Conservation (phyloP, 2,113 vertebrate genomes). For the Menidia beryllina region DNA sequence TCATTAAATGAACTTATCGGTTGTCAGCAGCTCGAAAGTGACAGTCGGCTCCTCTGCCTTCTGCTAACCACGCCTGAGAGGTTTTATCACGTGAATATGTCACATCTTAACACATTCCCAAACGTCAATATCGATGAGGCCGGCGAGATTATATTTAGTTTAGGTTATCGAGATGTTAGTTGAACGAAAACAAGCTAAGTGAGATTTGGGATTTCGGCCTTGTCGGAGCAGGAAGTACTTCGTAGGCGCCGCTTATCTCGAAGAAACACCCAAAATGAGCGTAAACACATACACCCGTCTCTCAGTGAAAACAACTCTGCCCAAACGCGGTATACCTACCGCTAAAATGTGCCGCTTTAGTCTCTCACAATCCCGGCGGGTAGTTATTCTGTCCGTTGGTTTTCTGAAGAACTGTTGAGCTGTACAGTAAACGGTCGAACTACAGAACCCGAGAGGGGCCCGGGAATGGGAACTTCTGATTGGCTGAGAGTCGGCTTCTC, state of each 20-base stretch:
- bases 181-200: slow-evolving; percentile 41
- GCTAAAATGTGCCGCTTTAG: slow-evolving; percentile 17
- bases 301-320: background rate
- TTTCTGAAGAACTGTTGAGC: slow-evolving; percentile 65
- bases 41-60: background rate
- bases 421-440: slow-evolving; percentile 47
- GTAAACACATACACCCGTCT: background rate
- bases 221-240: slow-evolving; percentile 83
- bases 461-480: slow-evolving; percentile 77
- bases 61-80: background rate
- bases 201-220: slow-evolving; percentile 73
- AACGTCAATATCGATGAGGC: background rate
- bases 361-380: slow-evolving; percentile 4
- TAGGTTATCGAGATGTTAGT: too few species aligned
- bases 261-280: slow-evolving; percentile 34
- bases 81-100: background rate
- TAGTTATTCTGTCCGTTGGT: slow-evolving; percentile 44
- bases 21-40: background rate
- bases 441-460: slow-evolving; percentile 18
- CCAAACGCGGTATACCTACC: slow-evolving; percentile 50
- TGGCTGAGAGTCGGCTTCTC: slow-evolving; percentile 45
- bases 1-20: background rate
- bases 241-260: slow-evolving; percentile 59
- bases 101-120: rapidly evolving
- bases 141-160: too few species aligned